These are phyloP conservation scores for Epinephelus coioides DNA, from an alignment of 2,797 vertebrate species.

Conservation along the genomic window DNA sequence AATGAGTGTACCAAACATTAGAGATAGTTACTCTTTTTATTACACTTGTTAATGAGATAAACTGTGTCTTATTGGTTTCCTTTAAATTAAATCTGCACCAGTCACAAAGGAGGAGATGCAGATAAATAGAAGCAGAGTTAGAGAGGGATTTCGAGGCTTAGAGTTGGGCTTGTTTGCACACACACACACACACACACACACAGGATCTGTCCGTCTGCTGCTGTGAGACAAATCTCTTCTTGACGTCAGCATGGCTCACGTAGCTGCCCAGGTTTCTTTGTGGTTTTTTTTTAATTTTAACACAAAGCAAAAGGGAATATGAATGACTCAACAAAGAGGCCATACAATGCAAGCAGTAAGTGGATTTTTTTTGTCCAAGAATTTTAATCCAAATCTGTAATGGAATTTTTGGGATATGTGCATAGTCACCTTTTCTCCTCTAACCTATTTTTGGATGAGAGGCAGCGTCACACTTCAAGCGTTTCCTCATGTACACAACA, in stretches of 20 bases:
- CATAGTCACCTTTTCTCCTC: slow-evolving; percentile 18
- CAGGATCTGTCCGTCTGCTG: slow-evolving; percentile 25
- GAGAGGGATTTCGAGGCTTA: slow-evolving; percentile 37
- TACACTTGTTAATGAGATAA: background rate
- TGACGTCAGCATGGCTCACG: slow-evolving; percentile 9
- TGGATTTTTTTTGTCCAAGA: background rate
- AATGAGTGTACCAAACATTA: background rate
- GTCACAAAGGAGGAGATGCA: slow-evolving; percentile 11
- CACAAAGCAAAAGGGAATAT: background rate
- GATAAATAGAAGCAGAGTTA: slow-evolving; percentile 11
- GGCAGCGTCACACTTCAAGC: background rate
- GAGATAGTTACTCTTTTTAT: background rate
- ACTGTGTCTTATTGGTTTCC: background rate
- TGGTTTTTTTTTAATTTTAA: slow-evolving; percentile 1
- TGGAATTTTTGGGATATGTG: background rate
- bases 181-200: slow-evolving; percentile 6
- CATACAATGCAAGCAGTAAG: background rate
- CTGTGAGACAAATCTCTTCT: slow-evolving; percentile 37
- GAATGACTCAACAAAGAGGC: background rate
- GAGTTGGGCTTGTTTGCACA: slow-evolving; percentile 42
- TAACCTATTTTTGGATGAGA: slow-evolving; percentile 11
- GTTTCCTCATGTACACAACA: slow-evolving; percentile 2
- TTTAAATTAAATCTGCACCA: slow-evolving; percentile 8
- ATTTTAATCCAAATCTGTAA: slow-evolving; percentile 13
- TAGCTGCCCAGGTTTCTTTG: slow-evolving; percentile 3